These are phyloP conservation scores for Thalassaphorura encarpata DNA, from an alignment of 1,140 invertebrate species.

Conservation along the genomic window DNA sequence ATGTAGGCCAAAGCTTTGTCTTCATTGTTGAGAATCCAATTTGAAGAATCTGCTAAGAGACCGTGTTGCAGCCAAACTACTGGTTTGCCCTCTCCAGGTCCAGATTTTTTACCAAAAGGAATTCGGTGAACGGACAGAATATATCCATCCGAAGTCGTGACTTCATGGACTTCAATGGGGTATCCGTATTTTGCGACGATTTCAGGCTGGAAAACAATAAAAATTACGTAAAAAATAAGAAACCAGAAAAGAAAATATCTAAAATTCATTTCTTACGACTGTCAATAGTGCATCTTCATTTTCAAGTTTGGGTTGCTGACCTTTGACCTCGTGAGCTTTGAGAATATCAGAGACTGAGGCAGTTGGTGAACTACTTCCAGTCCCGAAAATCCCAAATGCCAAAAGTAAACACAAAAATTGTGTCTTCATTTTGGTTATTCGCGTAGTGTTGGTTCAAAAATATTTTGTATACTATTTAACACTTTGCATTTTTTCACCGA, in stretches of 20 bases:
- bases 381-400: not conserved
- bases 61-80: slow-evolving; percentile 27
- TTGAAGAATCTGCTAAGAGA: slow-evolving; percentile 33
- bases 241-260: not conserved
- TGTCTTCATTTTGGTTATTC: not conserved
- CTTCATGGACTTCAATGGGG: slow-evolving; percentile 16
- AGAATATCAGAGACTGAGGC: no score
- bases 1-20: slow-evolving; percentile 43
- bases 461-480: not conserved
- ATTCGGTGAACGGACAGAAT: slow-evolving; percentile 50
- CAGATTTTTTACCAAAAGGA: slow-evolving; percentile 35
- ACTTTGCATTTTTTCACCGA: not conserved
- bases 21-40: slow-evolving; percentile 36
- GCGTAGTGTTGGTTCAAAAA: not conserved
- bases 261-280: not conserved
- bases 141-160: slow-evolving; percentile 50
- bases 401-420: not conserved
- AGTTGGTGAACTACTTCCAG: not conserved
- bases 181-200: slow-evolving; percentile 10
- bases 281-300: not conserved
- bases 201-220: slow-evolving; percentile 14
- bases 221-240: not conserved
- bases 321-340: not conserved
- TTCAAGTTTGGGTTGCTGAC: not conserved
- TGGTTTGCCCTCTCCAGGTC: not conserved